These are phyloP conservation scores for Linyphia triangularis DNA, from an alignment of 2,888 invertebrate genomes.

Conservation along the genomic window DNA sequence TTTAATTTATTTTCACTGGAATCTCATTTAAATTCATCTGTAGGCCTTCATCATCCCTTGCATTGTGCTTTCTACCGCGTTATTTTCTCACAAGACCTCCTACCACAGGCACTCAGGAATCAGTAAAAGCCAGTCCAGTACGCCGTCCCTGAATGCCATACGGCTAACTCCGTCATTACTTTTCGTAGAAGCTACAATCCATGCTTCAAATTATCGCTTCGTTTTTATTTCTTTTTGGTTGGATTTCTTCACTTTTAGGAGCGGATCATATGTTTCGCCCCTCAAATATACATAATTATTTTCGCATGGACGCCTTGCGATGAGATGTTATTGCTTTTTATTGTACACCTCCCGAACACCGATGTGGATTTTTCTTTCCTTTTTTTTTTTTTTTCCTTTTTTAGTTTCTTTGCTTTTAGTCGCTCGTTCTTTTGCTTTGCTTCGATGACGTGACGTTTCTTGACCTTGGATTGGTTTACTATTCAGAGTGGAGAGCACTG, in stretches of 20 bases:
- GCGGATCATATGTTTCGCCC: constrained; percentile 60
- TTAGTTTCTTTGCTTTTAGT: too few relatives aligned
- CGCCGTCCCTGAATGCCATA: background rate
- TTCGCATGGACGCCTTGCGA: constrained; percentile 45
- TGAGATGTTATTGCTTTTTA: constrained; percentile 39
- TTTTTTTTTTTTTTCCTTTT: background rate
- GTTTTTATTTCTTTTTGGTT: constrained; percentile 19
- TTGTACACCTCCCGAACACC: background rate
- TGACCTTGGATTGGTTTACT: constrained; percentile 12
- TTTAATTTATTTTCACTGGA: too few relatives aligned
- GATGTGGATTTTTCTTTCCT: background rate
- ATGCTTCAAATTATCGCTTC: constrained; percentile 33
- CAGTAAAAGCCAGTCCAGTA: background rate
- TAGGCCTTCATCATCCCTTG: background rate
- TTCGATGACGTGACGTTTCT: background rate
- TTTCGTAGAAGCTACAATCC: constrained; percentile 24
- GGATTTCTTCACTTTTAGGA: constrained; percentile 49
- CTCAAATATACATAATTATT: constrained; percentile 62
- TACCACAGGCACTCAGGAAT: background rate
- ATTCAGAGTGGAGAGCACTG: background rate
- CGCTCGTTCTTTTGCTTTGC: background rate
- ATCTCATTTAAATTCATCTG: background rate
- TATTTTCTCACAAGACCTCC: background rate
- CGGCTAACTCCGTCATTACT: constrained; percentile 13
- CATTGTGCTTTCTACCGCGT: background rate